Evolutionary conservation across 2,797 vertebrate species (phyloP).

Genomic region (Macroramphosus scolopax): DNA sequence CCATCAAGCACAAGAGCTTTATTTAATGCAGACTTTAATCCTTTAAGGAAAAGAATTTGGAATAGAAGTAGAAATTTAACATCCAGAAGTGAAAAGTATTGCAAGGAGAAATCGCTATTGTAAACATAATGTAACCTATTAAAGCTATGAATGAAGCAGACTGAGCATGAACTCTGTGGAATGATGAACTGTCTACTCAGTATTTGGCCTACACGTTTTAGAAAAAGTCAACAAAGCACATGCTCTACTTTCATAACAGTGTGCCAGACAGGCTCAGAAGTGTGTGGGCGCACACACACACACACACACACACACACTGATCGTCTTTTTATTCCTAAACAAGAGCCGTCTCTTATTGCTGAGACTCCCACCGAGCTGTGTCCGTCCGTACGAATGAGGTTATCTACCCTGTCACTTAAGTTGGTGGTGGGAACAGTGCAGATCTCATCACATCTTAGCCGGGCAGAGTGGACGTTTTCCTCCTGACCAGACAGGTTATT

Average conservation of each 20-base stretch:
- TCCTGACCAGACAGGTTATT: slow-evolving; percentile 32
- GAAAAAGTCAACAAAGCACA: slow-evolving; percentile 34
- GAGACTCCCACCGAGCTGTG: slow-evolving; percentile 9
- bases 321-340: slow-evolving; percentile 39
- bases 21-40: slow-evolving; percentile 9
- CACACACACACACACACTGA: slow-evolving; percentile 12
- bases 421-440: slow-evolving; percentile 44
- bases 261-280: slow-evolving; percentile 23
- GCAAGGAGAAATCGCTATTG: too few species aligned
- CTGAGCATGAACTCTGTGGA: background rate
- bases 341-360: slow-evolving; percentile 10
- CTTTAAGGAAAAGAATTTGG: background rate
- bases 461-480: too few species aligned
- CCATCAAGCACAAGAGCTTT: background rate
- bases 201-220: slow-evolving; percentile 15
- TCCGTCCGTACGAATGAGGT: too few species aligned
- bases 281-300: slow-evolving; percentile 19
- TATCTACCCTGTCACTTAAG: slow-evolving; percentile 41
- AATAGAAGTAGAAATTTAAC: too few species aligned
- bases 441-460: slow-evolving; percentile 44
- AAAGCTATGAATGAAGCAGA: slow-evolving; percentile 9
- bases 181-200: slow-evolving; percentile 1
- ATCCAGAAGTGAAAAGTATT: too few species aligned
- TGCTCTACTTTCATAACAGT: slow-evolving; percentile 35
- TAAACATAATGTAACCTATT: too few species aligned